These are phyloP conservation scores for Phthorimaea operculella DNA, from an alignment of 1,140 invertebrate genomes.

Conservation along the genomic window DNA sequence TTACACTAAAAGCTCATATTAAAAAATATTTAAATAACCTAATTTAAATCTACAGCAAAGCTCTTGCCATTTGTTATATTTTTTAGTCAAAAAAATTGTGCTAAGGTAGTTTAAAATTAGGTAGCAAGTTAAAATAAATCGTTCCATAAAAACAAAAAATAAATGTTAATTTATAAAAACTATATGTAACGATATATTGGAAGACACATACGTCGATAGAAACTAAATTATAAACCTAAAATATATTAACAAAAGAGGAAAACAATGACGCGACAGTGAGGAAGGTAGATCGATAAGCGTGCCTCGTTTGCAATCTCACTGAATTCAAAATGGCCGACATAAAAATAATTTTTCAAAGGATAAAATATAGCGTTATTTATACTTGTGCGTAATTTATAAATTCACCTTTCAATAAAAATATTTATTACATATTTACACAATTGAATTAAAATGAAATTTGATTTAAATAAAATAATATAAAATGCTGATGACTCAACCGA, in stretches of 20 bases:
- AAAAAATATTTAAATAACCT: slow-evolving; percentile 34
- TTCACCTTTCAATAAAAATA: no score
- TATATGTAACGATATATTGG: slow-evolving; percentile 19
- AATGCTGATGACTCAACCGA: no score
- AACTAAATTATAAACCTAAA: slow-evolving; percentile 27
- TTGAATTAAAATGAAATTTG: no score
- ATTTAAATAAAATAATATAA: no score
- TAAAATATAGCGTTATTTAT: no score
- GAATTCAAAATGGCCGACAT: no score
- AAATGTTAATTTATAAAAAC: slow-evolving; percentile 16
- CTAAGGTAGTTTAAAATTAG: slow-evolving; percentile 20
- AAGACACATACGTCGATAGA: slow-evolving; percentile 31
- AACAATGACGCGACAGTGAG: slow-evolving; percentile 18
- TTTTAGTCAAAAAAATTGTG: slow-evolving; percentile 44
- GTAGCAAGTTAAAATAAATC: slow-evolving; percentile 17
- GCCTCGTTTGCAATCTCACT: no score
- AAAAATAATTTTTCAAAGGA: no score
- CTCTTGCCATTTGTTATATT: slow-evolving; percentile 29
- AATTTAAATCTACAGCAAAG: slow-evolving; percentile 37
- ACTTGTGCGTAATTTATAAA: no score
- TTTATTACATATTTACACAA: no score
- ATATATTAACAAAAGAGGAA: slow-evolving; percentile 16
- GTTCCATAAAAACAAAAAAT: slow-evolving; percentile 21
- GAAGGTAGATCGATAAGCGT: no score
- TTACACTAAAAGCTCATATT: slow-evolving; percentile 28